A percentile compares a stretch with the other conserved stretches of the same genome.
Evolutionary conservation across 2,113 vertebrate genomes (phyloP).

Genomic region (Pygoscelis adeliae): DNA sequence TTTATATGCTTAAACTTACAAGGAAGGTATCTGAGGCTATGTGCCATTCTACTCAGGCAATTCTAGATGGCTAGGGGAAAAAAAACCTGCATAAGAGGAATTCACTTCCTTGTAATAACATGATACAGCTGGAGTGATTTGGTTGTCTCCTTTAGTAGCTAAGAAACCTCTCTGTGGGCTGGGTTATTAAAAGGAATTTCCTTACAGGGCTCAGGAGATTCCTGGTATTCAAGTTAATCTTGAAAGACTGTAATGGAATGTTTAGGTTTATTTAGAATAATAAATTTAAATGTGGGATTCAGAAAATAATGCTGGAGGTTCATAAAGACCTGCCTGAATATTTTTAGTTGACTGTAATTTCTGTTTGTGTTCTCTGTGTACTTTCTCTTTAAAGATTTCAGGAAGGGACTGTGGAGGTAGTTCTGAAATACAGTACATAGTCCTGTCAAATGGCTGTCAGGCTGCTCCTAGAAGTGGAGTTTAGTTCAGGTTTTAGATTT

Average conservation of each 20-base stretch:
- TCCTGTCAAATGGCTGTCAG: not conserved
- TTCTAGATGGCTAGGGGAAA: not conserved
- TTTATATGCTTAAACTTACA: not conserved
- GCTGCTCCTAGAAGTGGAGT: not conserved
- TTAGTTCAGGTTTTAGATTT: not conserved
- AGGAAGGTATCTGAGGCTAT: not conserved
- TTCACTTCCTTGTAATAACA: not conserved
- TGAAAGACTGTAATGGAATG: not conserved
- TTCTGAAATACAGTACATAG: not conserved
- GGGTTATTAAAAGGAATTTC: constrained; percentile 57
- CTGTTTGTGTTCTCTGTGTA: not conserved
- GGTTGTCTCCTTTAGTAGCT: not conserved
- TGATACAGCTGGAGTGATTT: not conserved
- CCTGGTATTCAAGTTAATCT: constrained; percentile 4
- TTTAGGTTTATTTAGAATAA: constrained; percentile 1
- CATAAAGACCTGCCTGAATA: not conserved
- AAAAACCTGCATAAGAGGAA: not conserved
- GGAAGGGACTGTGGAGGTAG: not conserved
- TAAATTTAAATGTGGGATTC: not conserved
- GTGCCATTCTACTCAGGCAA: not conserved
- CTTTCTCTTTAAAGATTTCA: not conserved
- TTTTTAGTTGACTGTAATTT: not conserved
- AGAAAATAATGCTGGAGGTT: not conserved
- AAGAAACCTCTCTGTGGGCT: constrained; percentile 4
- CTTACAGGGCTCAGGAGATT: constrained; percentile 39